Percentiles rank a stretch among this genome's conserved stretches.
phyloP scores from a whole-genome alignment of 2,113 vertebrate species.

The Phylloscopus trochiloides region DNA sequence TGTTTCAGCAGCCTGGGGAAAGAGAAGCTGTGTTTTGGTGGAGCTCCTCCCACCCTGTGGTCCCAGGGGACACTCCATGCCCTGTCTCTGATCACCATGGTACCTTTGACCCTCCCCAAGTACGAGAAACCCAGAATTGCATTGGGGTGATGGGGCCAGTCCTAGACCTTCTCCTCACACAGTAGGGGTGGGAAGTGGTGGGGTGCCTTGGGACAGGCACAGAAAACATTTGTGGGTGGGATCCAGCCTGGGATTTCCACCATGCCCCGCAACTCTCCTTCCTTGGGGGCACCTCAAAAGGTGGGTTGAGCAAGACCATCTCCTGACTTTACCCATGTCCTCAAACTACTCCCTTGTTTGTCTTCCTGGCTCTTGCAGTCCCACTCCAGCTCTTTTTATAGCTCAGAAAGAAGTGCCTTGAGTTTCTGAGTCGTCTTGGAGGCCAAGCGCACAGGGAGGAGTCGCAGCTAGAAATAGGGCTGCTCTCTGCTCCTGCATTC shows the following conservation, averaged over 20 bases:
- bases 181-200: neutral
- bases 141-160: neutral
- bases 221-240: neutral
- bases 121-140: neutral
- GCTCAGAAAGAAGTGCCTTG: neutral
- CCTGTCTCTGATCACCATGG: neutral
- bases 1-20: neutral
- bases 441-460: slow-evolving; percentile 39
- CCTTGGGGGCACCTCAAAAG: neutral
- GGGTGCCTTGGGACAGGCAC: neutral
- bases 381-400: slow-evolving; percentile 46
- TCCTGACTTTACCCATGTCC: neutral
- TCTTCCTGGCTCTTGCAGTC: neutral
- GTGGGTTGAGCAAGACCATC: neutral
- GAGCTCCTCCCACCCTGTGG: neutral
- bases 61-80: neutral
- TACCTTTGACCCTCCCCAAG: neutral
- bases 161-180: neutral
- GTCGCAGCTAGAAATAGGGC: slow-evolving; percentile 21
- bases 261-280: neutral
- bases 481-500: slow-evolving; percentile 7
- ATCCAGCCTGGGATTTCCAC: neutral
- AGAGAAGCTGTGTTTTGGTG: neutral
- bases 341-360: neutral
- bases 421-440: neutral